These are phyloP conservation scores for Thunnus maccoyii DNA, from an alignment of 2,113 vertebrate genomes.

Conservation along the genomic window DNA sequence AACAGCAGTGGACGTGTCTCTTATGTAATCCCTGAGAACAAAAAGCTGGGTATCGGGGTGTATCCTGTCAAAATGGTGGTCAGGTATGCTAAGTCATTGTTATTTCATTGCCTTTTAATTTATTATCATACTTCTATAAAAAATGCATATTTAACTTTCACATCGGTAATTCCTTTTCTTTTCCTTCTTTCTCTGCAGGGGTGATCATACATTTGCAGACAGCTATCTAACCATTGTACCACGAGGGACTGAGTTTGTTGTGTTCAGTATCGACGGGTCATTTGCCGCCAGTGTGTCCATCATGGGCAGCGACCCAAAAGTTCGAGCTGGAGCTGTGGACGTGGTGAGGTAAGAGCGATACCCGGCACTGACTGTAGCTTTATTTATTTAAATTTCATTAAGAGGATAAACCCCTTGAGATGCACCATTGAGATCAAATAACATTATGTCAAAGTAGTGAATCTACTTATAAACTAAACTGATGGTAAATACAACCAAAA, in stretches of 20 bases:
- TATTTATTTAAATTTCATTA: neutral
- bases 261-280: slow-evolving; percentile 98
- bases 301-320: slow-evolving; percentile 99
- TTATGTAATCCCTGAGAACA: slow-evolving; percentile 90
- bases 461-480: too few species aligned
- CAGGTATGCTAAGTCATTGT: slow-evolving; percentile 82
- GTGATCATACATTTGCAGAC: slow-evolving; percentile 96
- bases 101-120: too few species aligned
- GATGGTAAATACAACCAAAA: neutral
- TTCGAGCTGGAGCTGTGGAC: slow-evolving; percentile 95
- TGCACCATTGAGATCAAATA: too few species aligned
- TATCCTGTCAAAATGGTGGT: slow-evolving; percentile 99
- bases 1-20: slow-evolving; percentile 95
- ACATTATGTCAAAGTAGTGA: too few species aligned
- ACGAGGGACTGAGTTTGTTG: slow-evolving; percentile 93
- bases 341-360: slow-evolving; percentile 91
- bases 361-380: too few species aligned
- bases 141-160: neutral
- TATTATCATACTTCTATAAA: too few species aligned
- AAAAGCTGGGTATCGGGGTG: slow-evolving; percentile 92
- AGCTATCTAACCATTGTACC: slow-evolving; percentile 95
- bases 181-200: slow-evolving; percentile 81
- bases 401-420: too few species aligned
- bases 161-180: neutral
- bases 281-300: slow-evolving; percentile 99